Percentiles rank a stretch among this genome's conserved stretches.
Conservation (phyloP, 2,797 vertebrate species). For the Pitangus sulphuratus region DNA sequence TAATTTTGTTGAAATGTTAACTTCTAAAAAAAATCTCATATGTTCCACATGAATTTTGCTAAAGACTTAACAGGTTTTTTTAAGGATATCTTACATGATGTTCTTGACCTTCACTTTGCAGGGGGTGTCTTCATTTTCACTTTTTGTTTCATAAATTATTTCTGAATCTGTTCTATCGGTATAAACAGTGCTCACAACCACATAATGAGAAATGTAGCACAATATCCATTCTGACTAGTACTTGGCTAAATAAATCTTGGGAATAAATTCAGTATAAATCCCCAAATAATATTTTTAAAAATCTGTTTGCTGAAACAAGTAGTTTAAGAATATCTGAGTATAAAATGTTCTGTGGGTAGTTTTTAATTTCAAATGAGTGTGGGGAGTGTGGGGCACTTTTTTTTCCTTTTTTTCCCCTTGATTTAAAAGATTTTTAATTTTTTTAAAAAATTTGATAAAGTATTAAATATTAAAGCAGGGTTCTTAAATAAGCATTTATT, state of each 20-base stretch:
- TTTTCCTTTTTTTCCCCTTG: not conserved
- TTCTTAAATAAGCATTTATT: not conserved
- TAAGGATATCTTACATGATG: not conserved
- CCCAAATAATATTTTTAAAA: not conserved
- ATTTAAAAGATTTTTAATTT: not conserved
- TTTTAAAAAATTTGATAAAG: not conserved
- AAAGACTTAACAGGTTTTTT: not conserved
- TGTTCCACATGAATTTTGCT: not conserved
- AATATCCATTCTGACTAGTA: not conserved
- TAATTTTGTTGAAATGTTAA: not conserved
- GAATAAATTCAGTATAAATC: not conserved
- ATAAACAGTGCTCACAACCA: not conserved
- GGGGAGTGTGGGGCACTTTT: not conserved
- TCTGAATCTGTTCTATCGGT: not conserved
- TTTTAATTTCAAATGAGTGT: not conserved
- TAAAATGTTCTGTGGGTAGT: not conserved
- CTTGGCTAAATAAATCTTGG: not conserved
- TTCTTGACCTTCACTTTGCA: not conserved
- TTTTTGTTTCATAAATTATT: not conserved
- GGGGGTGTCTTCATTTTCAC: not conserved
- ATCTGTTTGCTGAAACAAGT: not conserved
- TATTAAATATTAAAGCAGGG: not conserved
- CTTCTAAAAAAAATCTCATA: not conserved
- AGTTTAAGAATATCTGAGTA: not conserved
- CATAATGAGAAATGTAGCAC: not conserved